These are phyloP conservation scores for Cariama cristata DNA, from an alignment of 2,113 vertebrate species.

Conservation along the genomic window DNA sequence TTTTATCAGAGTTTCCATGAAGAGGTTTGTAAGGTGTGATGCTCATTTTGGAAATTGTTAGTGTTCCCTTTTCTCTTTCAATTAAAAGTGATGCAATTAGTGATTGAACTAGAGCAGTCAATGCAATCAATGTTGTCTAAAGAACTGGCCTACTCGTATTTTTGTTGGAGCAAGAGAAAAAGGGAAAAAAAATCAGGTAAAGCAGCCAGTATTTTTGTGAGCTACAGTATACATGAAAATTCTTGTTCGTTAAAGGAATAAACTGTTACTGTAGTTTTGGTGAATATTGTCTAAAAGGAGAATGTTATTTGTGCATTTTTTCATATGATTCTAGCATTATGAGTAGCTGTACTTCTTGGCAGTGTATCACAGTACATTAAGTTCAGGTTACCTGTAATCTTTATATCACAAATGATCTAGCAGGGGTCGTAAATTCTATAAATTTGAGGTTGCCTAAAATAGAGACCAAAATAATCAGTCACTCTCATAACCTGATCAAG, in stretches of 20 bases:
- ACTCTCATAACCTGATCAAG: conserved; percentile 35
- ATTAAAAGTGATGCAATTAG: background rate
- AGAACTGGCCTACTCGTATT: background rate
- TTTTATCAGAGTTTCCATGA: background rate
- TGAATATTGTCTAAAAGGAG: background rate
- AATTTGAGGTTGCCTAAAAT: background rate
- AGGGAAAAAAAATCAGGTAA: fast-evolving
- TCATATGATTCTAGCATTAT: background rate
- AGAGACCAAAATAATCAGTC: background rate
- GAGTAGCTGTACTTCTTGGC: background rate
- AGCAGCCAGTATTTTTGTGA: background rate
- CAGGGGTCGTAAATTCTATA: background rate
- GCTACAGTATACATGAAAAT: background rate
- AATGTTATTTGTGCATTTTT: background rate
- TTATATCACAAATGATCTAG: background rate
- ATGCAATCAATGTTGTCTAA: background rate
- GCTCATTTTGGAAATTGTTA: background rate
- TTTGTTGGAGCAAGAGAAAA: background rate
- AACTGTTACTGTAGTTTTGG: background rate
- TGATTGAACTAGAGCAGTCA: background rate
- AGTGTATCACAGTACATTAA: background rate
- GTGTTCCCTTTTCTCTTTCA: background rate
- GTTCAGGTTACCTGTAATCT: background rate
- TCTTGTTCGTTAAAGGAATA: background rate
- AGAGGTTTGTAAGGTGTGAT: background rate